Conservation (phyloP, 2,888 invertebrate genomes). For the Norana najaformis region DNA sequence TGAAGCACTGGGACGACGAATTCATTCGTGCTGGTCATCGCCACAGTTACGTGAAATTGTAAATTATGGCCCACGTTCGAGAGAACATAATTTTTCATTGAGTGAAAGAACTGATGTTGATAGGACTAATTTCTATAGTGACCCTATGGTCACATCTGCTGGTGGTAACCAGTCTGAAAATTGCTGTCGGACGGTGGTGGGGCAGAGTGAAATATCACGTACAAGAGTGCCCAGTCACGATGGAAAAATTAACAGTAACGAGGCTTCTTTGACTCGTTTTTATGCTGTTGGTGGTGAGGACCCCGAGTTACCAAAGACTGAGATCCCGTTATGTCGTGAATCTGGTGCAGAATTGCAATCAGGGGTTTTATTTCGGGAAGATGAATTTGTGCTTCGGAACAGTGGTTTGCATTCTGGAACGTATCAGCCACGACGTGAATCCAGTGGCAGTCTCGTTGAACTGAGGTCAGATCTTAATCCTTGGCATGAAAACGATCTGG, state of each 20-base stretch:
- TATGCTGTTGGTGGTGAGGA: neutral
- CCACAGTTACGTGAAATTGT: neutral
- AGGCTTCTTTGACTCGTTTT: neutral
- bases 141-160: neutral
- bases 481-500: neutral
- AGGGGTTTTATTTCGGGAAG: neutral
- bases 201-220: neutral
- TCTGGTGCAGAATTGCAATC: neutral
- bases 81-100: neutral
- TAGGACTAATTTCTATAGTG: neutral
- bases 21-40: neutral
- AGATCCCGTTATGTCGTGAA: neutral
- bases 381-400: neutral
- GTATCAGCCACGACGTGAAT: neutral
- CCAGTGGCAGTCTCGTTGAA: neutral
- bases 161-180: neutral
- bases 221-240: neutral
- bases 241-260: neutral
- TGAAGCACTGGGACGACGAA: neutral
- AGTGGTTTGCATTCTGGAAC: neutral
- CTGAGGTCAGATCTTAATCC: neutral
- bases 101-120: neutral
- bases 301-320: neutral
- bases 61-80: neutral
- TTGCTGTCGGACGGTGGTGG: neutral